Evolutionary conservation across 1,140 invertebrate genomes (phyloP), one percentile per base, ranked within the genome.

Genomic region (Tachypleus tridentatus): DNA sequence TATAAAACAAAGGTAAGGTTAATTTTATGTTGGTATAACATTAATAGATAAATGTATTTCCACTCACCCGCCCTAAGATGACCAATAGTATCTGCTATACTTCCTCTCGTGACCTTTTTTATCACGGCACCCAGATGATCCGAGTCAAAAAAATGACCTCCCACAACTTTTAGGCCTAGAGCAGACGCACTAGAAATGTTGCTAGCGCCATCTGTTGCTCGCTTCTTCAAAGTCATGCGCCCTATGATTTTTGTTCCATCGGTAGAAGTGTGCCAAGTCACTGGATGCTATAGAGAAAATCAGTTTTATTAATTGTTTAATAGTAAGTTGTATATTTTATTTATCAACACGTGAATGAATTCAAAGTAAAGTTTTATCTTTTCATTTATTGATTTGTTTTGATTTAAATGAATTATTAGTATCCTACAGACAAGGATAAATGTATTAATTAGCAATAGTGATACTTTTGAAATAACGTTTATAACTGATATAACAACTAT

Each of bases 81-180:
- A 68, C 95, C 97, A 73, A 98, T 89, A 58, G 91, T 81, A 79
- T 98, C 95, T 4, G 96, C 96, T 69, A 95, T 92, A 73, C 92
- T 95, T 62, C 94, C 95, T 76, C 91, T 89, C 78, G 97, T 97
- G 58, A 98, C 93, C 77, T 96, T 95, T 74, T 98, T 93, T 69
- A 99, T 91, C 70, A 97, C 80, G 60, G 96, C 95, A 58, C 92
- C 93, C 70, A 88, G 84, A 58, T 82, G 82, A 51, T 81, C 82
- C 11, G 69, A 67, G 63, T 64, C 69, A 64, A 88, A 72, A 62
- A 86, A 76, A 75, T 88, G 86, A 47, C 94, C 96, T 11, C 95
- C 96, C 69, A 93, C 87, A 60, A 99, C 92, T 82, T 97, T 98
- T 66, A 99, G 81, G 62, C 95, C 95, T 67, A 95, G 81, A 75